These are phyloP conservation scores for Solen grandis DNA, from an alignment of 1,140 invertebrate genomes.

Conservation along the genomic window DNA sequence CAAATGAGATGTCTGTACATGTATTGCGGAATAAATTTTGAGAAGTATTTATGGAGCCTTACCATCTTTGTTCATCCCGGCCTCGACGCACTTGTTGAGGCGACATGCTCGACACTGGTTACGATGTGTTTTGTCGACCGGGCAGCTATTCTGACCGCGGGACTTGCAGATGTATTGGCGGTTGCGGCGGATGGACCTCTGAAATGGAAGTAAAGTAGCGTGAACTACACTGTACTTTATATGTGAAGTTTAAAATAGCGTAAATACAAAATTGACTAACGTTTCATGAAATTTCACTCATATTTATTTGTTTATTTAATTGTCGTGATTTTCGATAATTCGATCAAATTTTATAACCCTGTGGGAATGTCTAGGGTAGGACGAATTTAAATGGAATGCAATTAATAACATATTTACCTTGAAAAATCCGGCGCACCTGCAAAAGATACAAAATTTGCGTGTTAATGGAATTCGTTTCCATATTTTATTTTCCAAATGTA, in stretches of 20 bases:
- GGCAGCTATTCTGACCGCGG: conserved; percentile 90
- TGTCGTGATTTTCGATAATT: too few species aligned
- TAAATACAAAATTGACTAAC: background rate
- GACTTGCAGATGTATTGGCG: conserved; percentile 98
- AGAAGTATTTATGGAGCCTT: too few species aligned
- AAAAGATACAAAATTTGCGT: too few species aligned
- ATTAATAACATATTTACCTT: conserved; percentile 82
- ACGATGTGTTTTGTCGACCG: conserved; percentile 95
- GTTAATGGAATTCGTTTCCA: too few species aligned
- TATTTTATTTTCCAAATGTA: too few species aligned
- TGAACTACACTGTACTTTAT: too few species aligned
- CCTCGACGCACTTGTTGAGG: conserved; percentile 97
- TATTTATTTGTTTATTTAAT: background rate
- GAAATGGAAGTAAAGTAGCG: too few species aligned
- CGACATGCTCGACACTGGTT: conserved; percentile 98
- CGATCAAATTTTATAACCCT: too few species aligned
- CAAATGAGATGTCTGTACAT: too few species aligned
- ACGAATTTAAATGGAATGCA: background rate
- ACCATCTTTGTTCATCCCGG: conserved; percentile 99
- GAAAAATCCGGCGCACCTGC: conserved; percentile 91
- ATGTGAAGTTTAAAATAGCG: too few species aligned
- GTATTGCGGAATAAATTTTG: too few species aligned
- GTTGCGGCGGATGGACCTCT: conserved; percentile 96
- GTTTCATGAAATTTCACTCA: background rate
- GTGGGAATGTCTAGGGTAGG: too few species aligned